Evolutionary conservation across 2,888 invertebrate genomes (phyloP).

Genomic region (Euproctis similis): DNA sequence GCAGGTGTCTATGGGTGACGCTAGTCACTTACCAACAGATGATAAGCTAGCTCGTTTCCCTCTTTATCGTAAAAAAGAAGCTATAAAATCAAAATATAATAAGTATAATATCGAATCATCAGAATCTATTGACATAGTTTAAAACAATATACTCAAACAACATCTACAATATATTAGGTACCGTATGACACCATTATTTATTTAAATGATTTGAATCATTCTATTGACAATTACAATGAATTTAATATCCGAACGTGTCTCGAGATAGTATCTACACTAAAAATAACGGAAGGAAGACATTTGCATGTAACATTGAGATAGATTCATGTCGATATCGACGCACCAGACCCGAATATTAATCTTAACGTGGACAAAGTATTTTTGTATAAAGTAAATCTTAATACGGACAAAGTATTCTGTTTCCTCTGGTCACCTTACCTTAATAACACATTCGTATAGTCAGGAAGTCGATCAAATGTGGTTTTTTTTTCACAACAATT

Average conservation of each 20-base stretch:
- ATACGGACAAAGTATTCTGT: too few species aligned
- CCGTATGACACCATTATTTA: conserved; percentile 11
- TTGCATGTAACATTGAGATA: conserved; percentile 37
- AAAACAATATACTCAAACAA: conserved; percentile 3
- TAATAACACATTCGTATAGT: too few species aligned
- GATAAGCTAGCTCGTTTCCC: too few species aligned
- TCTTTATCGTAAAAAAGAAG: too few species aligned
- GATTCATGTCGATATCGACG: conserved; percentile 21
- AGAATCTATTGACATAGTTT: neutral
- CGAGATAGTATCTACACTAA: conserved; percentile 20
- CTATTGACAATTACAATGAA: conserved; percentile 40
- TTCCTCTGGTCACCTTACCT: too few species aligned
- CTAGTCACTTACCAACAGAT: too few species aligned
- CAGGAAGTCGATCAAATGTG: too few species aligned
- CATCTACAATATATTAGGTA: conserved; percentile 7
- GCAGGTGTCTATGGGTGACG: too few species aligned
- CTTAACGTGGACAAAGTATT: conserved; percentile 17
- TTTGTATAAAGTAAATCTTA: too few species aligned
- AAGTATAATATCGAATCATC: too few species aligned
- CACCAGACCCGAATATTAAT: conserved; percentile 36
- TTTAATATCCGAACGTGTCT: conserved; percentile 18
- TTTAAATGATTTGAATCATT: conserved; percentile 31
- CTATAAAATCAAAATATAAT: too few species aligned
- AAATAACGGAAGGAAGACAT: conserved; percentile 62
- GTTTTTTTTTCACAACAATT: too few species aligned